Evolutionary conservation across 2,888 invertebrate genomes (phyloP), one percentile per base, ranked within the genome.

Genomic region (Rambutsinella grinnellia): DNA sequence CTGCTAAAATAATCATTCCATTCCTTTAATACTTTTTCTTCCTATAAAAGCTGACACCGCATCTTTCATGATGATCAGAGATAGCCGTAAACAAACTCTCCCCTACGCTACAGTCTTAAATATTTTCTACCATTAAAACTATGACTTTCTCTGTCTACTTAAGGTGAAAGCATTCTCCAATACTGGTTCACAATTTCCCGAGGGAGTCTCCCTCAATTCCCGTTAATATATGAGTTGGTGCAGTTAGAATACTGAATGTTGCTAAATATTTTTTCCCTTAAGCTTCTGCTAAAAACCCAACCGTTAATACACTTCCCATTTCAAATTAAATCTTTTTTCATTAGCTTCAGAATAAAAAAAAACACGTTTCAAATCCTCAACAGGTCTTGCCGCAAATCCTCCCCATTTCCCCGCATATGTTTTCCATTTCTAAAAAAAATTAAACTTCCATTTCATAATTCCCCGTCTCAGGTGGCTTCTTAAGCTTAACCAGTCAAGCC

Each of bases 161-260:
- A 17, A 17, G 19, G 51, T 13, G n/a, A 49, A 49, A 19, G 51
- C 5, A 19, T 19, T 49, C 51, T 6, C 51, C 53, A 72, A 66
- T 72, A 72, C n/a, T n/a, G n/a, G n/a, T n/a, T n/a, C n/a, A n/a
- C 72, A 13, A 72, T 72, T 72, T 72, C 72, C 72, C 72, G 15
- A 26, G 72, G 72, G 72, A 72, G 66, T 8, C 72, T 60, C n/a
- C 26, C 60, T 72, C 65, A n/a, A n/a, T n/a, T n/a, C n/a, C n/a
- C n/a, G n/a, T n/a, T n/a, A n/a, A n/a, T n/a, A n/a, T n/a, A n/a
- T n/a, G n/a, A n/a, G n/a, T n/a, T n/a, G n/a, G n/a, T n/a, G n/a
- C n/a, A n/a, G n/a, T n/a, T n/a, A n/a, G n/a, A n/a, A n/a, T n/a
- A n/a, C n/a, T n/a, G n/a, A n/a, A n/a, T n/a, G n/a, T n/a, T n/a